phyloP scores from a whole-genome alignment of 2,797 vertebrate genomes.

The Oceanodroma leucorhoa region DNA sequence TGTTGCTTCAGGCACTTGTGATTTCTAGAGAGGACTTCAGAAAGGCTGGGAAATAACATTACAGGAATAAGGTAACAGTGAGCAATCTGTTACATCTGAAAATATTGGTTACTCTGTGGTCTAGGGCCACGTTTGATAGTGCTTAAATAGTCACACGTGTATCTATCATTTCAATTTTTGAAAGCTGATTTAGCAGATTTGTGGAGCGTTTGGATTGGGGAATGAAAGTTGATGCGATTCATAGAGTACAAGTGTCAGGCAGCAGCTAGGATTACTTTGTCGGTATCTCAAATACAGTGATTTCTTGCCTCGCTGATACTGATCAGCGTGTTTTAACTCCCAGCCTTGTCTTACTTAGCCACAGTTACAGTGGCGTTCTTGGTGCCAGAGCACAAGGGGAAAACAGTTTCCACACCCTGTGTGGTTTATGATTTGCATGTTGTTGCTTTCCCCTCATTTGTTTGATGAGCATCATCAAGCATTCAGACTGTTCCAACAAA shows the following conservation, averaged over 20 bases:
- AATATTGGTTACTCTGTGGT: not conserved
- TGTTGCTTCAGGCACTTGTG: not conserved
- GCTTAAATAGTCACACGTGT: not conserved
- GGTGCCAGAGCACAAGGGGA: not conserved
- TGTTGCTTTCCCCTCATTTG: not conserved
- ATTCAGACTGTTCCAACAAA: not conserved
- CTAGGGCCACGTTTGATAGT: not conserved
- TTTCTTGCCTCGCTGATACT: not conserved
- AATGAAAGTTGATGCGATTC: not conserved
- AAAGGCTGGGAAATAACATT: not conserved
- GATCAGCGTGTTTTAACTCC: not conserved
- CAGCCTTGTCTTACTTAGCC: not conserved
- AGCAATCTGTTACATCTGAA: not conserved
- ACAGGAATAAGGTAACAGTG: not conserved
- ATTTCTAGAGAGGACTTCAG: not conserved
- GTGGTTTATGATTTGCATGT: rapidly evolving
- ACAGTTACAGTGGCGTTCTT: not conserved
- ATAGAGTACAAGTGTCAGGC: not conserved
- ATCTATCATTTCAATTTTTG: not conserved
- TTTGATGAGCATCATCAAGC: not conserved
- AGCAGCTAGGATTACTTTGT: not conserved
- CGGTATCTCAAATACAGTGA: not conserved
- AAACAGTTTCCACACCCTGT: not conserved
- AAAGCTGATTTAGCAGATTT: not conserved
- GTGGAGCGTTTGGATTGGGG: not conserved